Evolutionary conservation across 35 echinoderm and acorn worm species (phyloP).

Genomic region (Lytechinus variegatus): DNA sequence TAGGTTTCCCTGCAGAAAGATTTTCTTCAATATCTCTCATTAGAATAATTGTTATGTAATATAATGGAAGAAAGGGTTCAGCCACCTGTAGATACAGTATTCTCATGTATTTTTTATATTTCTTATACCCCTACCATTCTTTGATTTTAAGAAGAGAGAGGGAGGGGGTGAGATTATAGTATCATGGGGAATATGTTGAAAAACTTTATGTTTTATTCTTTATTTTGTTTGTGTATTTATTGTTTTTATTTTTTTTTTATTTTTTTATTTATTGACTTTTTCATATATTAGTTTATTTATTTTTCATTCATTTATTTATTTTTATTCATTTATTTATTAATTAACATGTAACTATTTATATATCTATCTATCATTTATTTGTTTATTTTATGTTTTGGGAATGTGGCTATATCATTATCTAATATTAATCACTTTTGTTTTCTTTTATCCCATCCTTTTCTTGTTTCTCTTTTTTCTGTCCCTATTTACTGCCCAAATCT

Average conservation of each 20-base stretch:
- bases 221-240: too few species aligned
- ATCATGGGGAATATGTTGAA: too few species aligned
- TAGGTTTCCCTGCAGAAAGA: too few species aligned
- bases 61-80: too few species aligned
- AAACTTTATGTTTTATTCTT: too few species aligned
- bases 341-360: not conserved
- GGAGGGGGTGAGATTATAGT: too few species aligned
- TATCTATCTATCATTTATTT: not conserved
- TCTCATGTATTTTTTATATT: too few species aligned
- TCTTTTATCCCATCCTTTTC: not conserved
- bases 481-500: not conserved
- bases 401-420: not conserved
- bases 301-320: not conserved
- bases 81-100: too few species aligned
- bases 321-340: not conserved
- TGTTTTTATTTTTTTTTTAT: not conserved
- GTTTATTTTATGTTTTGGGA: not conserved
- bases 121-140: too few species aligned
- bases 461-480: not conserved
- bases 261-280: not conserved
- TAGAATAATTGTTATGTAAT: too few species aligned
- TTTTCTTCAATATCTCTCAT: too few species aligned
- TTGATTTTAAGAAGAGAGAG: too few species aligned
- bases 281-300: not conserved
- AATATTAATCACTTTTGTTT: not conserved